Percentiles rank a stretch among this genome's conserved stretches.
phyloP scores from a whole-genome alignment of 2,888 invertebrate species.

The Siphlonurus alternatus region DNA sequence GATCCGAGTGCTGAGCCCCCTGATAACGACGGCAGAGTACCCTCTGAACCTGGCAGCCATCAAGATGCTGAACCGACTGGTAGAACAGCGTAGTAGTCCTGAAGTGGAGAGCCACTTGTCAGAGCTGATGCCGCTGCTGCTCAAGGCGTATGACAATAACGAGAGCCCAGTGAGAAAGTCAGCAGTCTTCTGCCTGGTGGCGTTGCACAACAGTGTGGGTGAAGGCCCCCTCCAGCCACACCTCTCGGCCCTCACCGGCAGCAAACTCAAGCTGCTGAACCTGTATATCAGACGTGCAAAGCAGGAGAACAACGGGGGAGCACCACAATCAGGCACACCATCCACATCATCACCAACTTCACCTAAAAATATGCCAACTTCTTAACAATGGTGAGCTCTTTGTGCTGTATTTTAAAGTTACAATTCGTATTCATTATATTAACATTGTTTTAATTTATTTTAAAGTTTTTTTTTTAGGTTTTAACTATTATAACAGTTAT shows the following conservation, averaged over 20 bases:
- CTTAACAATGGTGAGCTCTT: not conserved
- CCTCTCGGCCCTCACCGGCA: slow-evolving; percentile 63
- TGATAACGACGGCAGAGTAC: slow-evolving; percentile 73
- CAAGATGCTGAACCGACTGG: slow-evolving; percentile 74
- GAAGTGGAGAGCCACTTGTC: slow-evolving; percentile 57
- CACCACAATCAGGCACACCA: not conserved
- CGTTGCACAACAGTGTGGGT: slow-evolving; percentile 76
- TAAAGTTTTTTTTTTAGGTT: no score
- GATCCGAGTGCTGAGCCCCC: slow-evolving; percentile 58
- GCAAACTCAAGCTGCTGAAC: slow-evolving; percentile 74
- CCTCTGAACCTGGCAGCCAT: slow-evolving; percentile 83
- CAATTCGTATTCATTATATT: no score
- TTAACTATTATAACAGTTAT: no score
- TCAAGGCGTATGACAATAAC: slow-evolving; percentile 80
- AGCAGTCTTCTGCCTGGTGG: slow-evolving; percentile 94
- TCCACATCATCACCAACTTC: slow-evolving; percentile 18
- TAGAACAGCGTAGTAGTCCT: slow-evolving; percentile 55
- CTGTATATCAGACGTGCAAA: slow-evolving; percentile 54
- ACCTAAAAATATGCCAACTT: slow-evolving; percentile 14
- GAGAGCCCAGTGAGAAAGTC: slow-evolving; percentile 91
- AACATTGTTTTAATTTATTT: no score
- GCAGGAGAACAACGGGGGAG: slow-evolving; percentile 14
- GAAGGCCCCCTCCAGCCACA: slow-evolving; percentile 71
- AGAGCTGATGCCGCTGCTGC: slow-evolving; percentile 73
- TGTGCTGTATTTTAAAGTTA: no score